Evolutionary conservation across 2,113 vertebrate genomes (phyloP), one percentile per base, ranked within the genome.

Genomic region (Lagopus leucura): DNA sequence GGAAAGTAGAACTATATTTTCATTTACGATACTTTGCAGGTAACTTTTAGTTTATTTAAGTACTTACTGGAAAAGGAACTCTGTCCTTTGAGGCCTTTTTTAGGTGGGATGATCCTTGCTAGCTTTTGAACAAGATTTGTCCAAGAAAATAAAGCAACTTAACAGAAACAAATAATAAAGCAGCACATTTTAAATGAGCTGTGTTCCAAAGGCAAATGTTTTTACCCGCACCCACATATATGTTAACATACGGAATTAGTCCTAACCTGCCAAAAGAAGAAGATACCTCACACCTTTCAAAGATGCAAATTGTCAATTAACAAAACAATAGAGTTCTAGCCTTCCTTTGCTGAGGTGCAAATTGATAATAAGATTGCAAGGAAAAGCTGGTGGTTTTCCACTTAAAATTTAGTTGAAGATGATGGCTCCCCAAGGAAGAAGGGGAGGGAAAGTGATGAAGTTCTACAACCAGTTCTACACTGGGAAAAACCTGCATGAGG

Each of bases 241-340:
- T 95, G 93, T 94, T 97, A 98, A 96, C 86, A 72, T 97, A 96
- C 95, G 95, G 97, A 97, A 97, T 97, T 97, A 97, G 97, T 97
- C 96, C 94, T 96, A 98, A 98, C 97, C 97, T 98, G 97, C 94
- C 96, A 90, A 95, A 96, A 97, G 96, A 92, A 96, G 93, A 95
- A 94, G 95, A 97, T 94, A 91, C 93, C 81, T 97, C 97, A 98
- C 98, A 98, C 98, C 98, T 98, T 97, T 97, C 92, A 90, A 95
- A 98, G 97, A 98, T 98, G 98, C 89, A 98, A 98, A 98, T 98
- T 98, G 96, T 97, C 97, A 98, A 98, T 98, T 98, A 98, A 95
- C 97, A 95, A 98, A 98, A 98, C 98, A 98, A 98, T 98, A 89
- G 97, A 97, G 96, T 96, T 94, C 92, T 96, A 90, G 95, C 86